Conservation (phyloP, 2,797 vertebrate species). For the Anabacerthia variegaticeps region DNA sequence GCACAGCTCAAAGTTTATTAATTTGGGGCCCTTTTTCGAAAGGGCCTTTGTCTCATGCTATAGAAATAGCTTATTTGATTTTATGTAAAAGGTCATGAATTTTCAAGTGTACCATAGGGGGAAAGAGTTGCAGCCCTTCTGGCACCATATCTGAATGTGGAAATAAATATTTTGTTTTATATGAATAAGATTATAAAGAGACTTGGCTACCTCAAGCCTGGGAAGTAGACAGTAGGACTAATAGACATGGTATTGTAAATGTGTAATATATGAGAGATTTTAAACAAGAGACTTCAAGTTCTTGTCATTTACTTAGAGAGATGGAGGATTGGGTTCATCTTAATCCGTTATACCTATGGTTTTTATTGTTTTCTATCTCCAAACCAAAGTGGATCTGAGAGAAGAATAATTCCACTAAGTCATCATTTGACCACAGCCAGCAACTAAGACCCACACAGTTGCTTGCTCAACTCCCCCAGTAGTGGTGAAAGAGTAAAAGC, state of each 20-base stretch:
- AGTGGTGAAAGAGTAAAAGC: neutral
- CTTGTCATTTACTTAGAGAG: neutral
- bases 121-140: neutral
- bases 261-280: neutral
- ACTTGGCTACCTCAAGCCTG: neutral
- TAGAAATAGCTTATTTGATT: constrained; percentile 25
- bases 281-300: neutral
- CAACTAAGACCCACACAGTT: neutral
- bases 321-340: neutral
- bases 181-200: neutral
- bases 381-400: neutral
- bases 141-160: neutral
- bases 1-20: constrained; percentile 34
- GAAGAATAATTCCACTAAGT: neutral
- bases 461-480: neutral
- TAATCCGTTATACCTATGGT: neutral
- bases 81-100: constrained; percentile 38
- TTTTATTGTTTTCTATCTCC: neutral
- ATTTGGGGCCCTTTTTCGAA: neutral
- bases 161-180: constrained; percentile 7
- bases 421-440: neutral
- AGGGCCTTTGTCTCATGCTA: neutral
- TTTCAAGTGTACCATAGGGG: neutral
- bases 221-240: neutral
- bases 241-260: neutral